A percentile compares a stretch with the other conserved stretches of the same genome.
Evolutionary conservation across 2,888 invertebrate species (phyloP).

Genomic region (Stramonita haemastoma): DNA sequence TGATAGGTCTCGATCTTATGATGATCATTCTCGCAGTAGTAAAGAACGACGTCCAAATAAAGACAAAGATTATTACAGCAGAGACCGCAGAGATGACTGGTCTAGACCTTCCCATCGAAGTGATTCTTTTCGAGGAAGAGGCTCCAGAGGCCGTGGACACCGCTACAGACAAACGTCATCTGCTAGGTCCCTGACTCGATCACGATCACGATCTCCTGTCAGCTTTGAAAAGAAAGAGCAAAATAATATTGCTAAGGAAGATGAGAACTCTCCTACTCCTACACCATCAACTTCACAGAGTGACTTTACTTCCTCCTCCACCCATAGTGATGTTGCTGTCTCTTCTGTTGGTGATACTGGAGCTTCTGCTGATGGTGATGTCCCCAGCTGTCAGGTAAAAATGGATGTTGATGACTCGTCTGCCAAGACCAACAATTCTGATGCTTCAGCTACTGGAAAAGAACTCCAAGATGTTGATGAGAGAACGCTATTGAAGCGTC

Average conservation of each 20-base stretch:
- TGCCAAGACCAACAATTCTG: background rate
- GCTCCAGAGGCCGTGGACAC: slow-evolving; percentile 1
- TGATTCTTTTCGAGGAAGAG: slow-evolving; percentile 43
- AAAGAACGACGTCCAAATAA: slow-evolving; percentile 41
- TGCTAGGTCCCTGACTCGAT: slow-evolving; percentile 24
- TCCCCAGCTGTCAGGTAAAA: background rate
- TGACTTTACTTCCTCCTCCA: slow-evolving; percentile 9
- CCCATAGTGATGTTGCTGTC: background rate
- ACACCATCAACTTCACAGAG: slow-evolving; percentile 36
- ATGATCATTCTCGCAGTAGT: slow-evolving; percentile 36
- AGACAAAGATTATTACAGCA: slow-evolving; percentile 32
- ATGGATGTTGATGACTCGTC: background rate
- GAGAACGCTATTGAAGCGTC: slow-evolving; percentile 14
- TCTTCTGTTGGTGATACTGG: background rate
- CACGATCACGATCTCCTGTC: slow-evolving; percentile 38
- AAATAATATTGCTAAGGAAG: background rate
- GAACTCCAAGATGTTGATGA: slow-evolving; percentile 31
- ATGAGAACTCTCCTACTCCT: background rate
- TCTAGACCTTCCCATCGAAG: slow-evolving; percentile 50
- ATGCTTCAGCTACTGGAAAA: background rate
- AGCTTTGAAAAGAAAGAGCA: slow-evolving; percentile 24
- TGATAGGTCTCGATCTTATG: slow-evolving; percentile 40
- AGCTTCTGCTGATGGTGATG: slow-evolving; percentile 20
- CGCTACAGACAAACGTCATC: slow-evolving; percentile 3
- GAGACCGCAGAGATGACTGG: slow-evolving; percentile 39